Conservation (phyloP, 2,797 vertebrate species). For the Oreochromis grahami region DNA sequence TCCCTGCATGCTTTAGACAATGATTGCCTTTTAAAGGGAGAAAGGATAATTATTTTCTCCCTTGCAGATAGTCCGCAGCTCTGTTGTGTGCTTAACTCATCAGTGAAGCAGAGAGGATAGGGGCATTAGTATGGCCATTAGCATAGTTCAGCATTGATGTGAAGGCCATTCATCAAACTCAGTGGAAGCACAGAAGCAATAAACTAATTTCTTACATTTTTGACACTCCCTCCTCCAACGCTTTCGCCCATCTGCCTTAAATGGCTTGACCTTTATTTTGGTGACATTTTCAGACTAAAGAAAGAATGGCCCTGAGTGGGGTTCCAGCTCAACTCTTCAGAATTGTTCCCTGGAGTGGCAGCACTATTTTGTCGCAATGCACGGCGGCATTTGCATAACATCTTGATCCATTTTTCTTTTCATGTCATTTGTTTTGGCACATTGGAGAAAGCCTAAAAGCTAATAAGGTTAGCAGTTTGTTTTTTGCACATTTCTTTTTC, state of each 20-base stretch:
- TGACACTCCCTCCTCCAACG: neutral
- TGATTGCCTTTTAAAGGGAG: slow-evolving; percentile 1
- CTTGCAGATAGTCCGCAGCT: neutral
- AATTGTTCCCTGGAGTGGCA: slow-evolving; percentile 14
- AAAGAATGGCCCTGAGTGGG: slow-evolving; percentile 19
- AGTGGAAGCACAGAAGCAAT: slow-evolving; percentile 41
- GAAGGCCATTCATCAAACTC: slow-evolving; percentile 45
- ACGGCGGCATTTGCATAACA: neutral
- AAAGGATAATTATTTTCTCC: slow-evolving; percentile 3
- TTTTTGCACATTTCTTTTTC: neutral
- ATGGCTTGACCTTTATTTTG: slow-evolving; percentile 59
- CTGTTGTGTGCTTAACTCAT: slow-evolving; percentile 16
- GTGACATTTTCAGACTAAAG: slow-evolving; percentile 54
- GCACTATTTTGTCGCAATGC: slow-evolving; percentile 15
- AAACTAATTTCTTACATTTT: slow-evolving; percentile 36
- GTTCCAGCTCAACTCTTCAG: neutral
- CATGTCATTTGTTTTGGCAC: neutral
- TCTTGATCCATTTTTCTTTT: neutral
- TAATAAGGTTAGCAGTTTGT: neutral
- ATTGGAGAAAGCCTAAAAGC: neutral
- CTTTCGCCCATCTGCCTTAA: slow-evolving; percentile 9
- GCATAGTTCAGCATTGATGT: slow-evolving; percentile 33
- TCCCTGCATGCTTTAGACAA: neutral
- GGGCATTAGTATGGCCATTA: slow-evolving; percentile 30
- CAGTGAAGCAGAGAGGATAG: neutral